Percentiles rank a stretch among this genome's conserved stretches.
phyloP scores from a whole-genome alignment of 2,888 invertebrate genomes.

The Cosmia pyralina region DNA sequence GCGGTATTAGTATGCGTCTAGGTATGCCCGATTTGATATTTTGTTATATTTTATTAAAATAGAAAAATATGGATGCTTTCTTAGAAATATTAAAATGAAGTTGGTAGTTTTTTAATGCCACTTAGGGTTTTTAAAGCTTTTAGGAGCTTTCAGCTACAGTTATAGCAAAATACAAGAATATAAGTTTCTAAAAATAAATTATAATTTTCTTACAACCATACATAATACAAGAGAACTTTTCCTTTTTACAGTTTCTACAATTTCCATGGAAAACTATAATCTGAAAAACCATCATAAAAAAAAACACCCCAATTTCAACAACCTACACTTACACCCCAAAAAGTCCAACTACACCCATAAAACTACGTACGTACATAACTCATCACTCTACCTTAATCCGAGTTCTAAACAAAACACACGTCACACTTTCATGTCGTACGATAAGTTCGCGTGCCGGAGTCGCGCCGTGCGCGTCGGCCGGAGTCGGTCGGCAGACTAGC shows the following conservation, averaged over 20 bases:
- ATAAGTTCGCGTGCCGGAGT: constrained; percentile 60
- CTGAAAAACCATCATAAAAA: constrained; percentile 1
- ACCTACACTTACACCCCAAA: constrained; percentile 2
- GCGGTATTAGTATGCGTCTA: constrained; percentile 22
- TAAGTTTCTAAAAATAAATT: not conserved
- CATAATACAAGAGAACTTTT: not conserved
- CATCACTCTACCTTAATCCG: constrained; percentile 67
- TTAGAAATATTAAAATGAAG: not conserved
- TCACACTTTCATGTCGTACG: constrained; percentile 69
- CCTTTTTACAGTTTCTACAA: not conserved
- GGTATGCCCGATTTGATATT: not conserved
- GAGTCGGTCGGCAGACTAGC: constrained; percentile 84
- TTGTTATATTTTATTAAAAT: not conserved
- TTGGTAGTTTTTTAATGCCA: not conserved
- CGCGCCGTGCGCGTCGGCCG: constrained; percentile 77
- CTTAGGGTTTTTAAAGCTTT: not conserved
- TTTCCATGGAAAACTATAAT: not conserved
- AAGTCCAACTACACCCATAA: constrained; percentile 22
- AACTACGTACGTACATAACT: constrained; percentile 53
- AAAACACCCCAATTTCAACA: not conserved
- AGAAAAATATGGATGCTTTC: not conserved
- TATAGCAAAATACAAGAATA: not conserved
- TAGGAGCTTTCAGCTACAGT: not conserved
- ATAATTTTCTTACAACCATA: not conserved
- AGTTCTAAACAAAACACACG: constrained; percentile 68